Percentiles rank a stretch among this genome's conserved stretches.
Conservation (phyloP, 1,140 invertebrate species). For the Papilio polytes region DNA sequence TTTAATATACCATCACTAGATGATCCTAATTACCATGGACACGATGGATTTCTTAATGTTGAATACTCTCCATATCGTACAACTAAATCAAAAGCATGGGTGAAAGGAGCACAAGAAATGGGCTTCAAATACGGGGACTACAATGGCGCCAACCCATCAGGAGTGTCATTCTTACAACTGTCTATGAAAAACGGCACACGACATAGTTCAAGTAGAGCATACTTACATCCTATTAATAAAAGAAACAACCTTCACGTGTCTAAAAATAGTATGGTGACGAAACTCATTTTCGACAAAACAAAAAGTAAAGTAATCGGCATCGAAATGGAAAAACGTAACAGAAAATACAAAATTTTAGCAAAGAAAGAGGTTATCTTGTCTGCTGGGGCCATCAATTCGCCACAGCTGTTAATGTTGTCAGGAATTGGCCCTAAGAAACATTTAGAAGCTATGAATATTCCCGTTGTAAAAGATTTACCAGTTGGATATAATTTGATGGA, state of each 20-base stretch:
- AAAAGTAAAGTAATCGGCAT: conserved; percentile 87
- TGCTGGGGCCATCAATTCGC: conserved; percentile 90
- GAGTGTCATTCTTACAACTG: conserved; percentile 87
- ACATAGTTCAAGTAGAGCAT: conserved; percentile 90
- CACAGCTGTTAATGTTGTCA: conserved; percentile 92
- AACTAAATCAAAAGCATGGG: conserved; percentile 86
- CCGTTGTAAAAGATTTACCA: conserved; percentile 88
- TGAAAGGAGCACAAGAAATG: conserved; percentile 87
- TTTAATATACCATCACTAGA: conserved; percentile 85
- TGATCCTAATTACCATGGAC: conserved; percentile 84
- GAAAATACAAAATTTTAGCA: conserved; percentile 85
- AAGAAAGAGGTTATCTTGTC: conserved; percentile 91
- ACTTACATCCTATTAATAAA: conserved; percentile 87
- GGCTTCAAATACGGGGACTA: conserved; percentile 89
- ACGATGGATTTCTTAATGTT: conserved; percentile 86
- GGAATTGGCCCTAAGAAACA: conserved; percentile 91
- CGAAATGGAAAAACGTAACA: conserved; percentile 84
- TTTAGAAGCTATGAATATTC: conserved; percentile 85
- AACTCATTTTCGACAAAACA: conserved; percentile 88
- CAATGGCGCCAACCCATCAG: conserved; percentile 87
- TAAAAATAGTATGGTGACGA: conserved; percentile 87
- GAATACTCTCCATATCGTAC: conserved; percentile 85
- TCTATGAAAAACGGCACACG: conserved; percentile 89
- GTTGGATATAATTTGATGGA: conserved; percentile 93
- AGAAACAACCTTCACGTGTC: conserved; percentile 87